Conservation (phyloP, 2,888 invertebrate genomes). For the Limulus polyphemus region DNA sequence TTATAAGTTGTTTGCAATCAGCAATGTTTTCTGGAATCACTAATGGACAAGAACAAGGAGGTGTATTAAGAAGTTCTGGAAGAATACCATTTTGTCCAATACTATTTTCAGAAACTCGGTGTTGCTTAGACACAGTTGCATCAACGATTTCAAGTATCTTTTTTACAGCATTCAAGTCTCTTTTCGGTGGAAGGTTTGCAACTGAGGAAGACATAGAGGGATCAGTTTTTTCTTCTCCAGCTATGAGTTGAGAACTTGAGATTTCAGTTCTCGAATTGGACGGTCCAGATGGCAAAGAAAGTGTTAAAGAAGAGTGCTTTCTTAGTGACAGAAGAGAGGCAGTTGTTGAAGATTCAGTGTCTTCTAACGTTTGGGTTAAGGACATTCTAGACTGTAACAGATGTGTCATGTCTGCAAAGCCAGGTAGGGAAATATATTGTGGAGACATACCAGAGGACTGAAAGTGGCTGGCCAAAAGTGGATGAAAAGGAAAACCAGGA, state of each 20-base stretch:
- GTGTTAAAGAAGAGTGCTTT: neutral
- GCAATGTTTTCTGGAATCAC: neutral
- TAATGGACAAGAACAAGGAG: neutral
- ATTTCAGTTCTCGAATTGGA: neutral
- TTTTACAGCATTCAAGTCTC: constrained; percentile 42
- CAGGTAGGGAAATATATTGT: neutral
- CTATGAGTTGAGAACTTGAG: neutral
- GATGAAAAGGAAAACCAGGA: neutral
- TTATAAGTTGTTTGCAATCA: no score
- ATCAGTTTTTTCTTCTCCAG: neutral
- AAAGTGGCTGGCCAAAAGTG: constrained; percentile 7
- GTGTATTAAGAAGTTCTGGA: constrained; percentile 14
- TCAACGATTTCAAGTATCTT: constrained; percentile 62
- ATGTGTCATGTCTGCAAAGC: neutral
- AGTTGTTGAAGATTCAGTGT: no score
- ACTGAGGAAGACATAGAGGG: neutral
- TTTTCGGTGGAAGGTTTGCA: no score
- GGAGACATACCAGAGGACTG: constrained; percentile 1
- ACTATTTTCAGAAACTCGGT: constrained; percentile 1
- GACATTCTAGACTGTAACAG: neutral
- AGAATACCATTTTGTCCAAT: constrained; percentile 12
- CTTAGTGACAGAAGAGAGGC: neutral
- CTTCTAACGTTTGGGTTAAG: no score
- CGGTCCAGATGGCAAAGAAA: neutral
- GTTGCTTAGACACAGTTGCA: constrained; percentile 39